phyloP scores from a whole-genome alignment of 2,888 invertebrate genomes.

The Onchidella celtica region DNA sequence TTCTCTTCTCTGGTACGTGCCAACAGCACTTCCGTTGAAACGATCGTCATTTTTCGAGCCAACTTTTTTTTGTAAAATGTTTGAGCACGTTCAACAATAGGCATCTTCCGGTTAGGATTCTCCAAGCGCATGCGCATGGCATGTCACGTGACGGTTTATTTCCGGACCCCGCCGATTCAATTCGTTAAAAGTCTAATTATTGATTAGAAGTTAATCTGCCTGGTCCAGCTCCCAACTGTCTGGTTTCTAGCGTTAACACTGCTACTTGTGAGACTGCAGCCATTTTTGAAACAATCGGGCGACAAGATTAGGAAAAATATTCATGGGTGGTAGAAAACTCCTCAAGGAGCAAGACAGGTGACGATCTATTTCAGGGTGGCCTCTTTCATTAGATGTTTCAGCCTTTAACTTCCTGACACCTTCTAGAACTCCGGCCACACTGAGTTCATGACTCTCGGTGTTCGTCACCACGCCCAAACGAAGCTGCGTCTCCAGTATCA shows the following conservation, averaged over 20 bases:
- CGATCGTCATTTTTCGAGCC: not conserved
- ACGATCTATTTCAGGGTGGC: too few species aligned
- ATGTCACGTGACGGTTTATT: slow-evolving; percentile 12
- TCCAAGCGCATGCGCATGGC: slow-evolving; percentile 18
- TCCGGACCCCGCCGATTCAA: slow-evolving; percentile 5
- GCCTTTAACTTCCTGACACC: too few species aligned
- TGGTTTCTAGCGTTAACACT: not conserved
- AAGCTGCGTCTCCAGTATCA: too few species aligned
- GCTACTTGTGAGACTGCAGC: too few species aligned
- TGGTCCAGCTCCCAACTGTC: not conserved
- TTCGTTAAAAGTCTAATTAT: slow-evolving; percentile 23
- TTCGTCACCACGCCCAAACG: too few species aligned
- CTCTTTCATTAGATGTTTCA: too few species aligned
- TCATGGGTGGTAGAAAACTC: too few species aligned
- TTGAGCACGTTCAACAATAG: not conserved
- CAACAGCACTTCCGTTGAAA: not conserved
- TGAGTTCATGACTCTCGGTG: too few species aligned
- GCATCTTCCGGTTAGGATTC: slow-evolving; percentile 11
- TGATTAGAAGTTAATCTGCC: slow-evolving; percentile 8
- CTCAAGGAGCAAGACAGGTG: too few species aligned
- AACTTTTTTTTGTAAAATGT: not conserved
- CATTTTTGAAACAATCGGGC: too few species aligned
- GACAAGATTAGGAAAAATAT: too few species aligned
- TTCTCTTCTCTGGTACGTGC: not conserved
- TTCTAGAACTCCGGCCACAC: too few species aligned